Evolutionary conservation across 1,140 invertebrate genomes (phyloP).

Genomic region (Batillaria attramentaria): DNA sequence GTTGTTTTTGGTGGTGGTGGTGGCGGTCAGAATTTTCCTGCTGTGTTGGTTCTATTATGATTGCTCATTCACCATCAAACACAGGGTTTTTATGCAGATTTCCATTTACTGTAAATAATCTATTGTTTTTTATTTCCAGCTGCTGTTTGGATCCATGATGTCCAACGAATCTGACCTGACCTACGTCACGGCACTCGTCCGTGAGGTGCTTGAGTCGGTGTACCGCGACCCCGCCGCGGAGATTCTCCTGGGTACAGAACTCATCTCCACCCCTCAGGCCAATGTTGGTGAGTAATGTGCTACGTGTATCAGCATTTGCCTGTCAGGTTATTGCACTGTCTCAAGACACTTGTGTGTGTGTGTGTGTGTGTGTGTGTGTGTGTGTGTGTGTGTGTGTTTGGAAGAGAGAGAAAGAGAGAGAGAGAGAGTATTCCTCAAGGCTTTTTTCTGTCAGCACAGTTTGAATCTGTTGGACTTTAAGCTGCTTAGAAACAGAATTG

Average conservation of each 20-base stretch:
- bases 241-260: conserved; percentile 54
- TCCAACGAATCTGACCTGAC: conserved; percentile 56
- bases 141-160: conserved; percentile 60
- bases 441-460: too few relatives aligned
- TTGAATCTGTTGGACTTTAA: too few relatives aligned
- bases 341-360: too few relatives aligned
- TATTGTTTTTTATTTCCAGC: conserved; percentile 40
- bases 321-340: too few relatives aligned
- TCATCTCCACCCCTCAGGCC: conserved; percentile 61
- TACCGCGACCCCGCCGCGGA: conserved; percentile 54
- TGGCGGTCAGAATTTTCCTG: neutral
- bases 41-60: neutral
- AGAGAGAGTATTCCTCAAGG: too few relatives aligned
- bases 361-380: too few relatives aligned
- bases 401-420: too few relatives aligned
- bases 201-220: conserved; percentile 52
- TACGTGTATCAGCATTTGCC: too few relatives aligned
- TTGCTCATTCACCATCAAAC: neutral
- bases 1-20: neutral
- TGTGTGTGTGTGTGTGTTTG: too few relatives aligned
- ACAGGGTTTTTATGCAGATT: neutral
- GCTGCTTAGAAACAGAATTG: too few relatives aligned
- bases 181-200: conserved; percentile 57
- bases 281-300: conserved; percentile 61
- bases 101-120: neutral